Conservation (phyloP, 1,140 invertebrate genomes). For the Pachyrhynchus sulphureomaculatus region DNA sequence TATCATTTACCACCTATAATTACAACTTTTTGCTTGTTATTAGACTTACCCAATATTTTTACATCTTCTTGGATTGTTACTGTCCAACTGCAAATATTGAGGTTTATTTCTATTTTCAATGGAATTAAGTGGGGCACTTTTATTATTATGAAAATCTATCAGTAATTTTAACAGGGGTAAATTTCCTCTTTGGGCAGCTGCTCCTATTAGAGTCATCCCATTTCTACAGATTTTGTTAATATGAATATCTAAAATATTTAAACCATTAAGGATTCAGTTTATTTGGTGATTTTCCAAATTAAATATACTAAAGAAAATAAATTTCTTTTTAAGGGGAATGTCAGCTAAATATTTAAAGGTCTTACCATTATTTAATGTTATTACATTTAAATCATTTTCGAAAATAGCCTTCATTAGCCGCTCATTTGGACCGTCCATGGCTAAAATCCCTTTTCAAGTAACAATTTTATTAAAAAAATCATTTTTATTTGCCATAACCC, state of each 20-base stretch:
- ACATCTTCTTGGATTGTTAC: constrained; percentile 25
- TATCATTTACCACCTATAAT: too few relatives aligned
- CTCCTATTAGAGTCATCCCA: constrained; percentile 53
- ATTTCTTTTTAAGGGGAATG: constrained; percentile 28
- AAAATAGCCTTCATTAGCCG: constrained; percentile 46
- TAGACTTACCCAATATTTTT: constrained; percentile 47
- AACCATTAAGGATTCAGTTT: constrained; percentile 12
- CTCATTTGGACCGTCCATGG: constrained; percentile 41
- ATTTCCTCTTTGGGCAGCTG: constrained; percentile 54
- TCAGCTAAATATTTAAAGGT: constrained; percentile 21
- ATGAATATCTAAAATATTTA: constrained; percentile 51
- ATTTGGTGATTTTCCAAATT: not conserved
- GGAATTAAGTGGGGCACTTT: constrained; percentile 28
- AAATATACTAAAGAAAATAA: constrained; percentile 1
- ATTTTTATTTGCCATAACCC: not conserved
- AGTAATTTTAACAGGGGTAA: constrained; percentile 50
- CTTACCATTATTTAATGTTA: constrained; percentile 32
- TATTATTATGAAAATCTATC: constrained; percentile 45
- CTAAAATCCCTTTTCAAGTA: not conserved
- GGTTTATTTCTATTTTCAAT: constrained; percentile 36
- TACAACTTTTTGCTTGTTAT: not conserved
- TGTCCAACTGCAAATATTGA: constrained; percentile 38
- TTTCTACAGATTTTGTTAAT: constrained; percentile 53
- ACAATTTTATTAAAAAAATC: not conserved
- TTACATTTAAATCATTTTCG: constrained; percentile 41